phyloP scores from a whole-genome alignment of 37 sponge, comb jelly and placozoan species.

The Eunapius fragilis region DNA sequence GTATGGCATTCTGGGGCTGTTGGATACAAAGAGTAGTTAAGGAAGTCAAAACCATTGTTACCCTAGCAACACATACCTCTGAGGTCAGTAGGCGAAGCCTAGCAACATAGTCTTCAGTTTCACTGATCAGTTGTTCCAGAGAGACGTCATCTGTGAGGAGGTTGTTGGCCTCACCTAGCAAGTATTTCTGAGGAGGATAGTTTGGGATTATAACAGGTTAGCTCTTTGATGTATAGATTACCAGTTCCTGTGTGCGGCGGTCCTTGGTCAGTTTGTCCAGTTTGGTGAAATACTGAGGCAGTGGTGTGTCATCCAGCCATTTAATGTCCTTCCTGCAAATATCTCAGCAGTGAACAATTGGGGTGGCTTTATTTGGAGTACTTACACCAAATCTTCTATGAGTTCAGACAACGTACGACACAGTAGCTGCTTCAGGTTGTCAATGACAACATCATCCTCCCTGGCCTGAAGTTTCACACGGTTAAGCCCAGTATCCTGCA shows the following conservation, averaged over 20 bases:
- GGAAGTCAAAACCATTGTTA: not conserved
- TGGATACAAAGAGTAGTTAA: not conserved
- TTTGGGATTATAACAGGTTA: not conserved
- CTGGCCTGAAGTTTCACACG: not conserved
- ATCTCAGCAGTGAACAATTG: too few relatives aligned
- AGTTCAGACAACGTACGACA: not conserved
- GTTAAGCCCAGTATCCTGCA: not conserved
- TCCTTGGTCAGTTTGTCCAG: constrained; percentile 74
- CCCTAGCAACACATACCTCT: constrained; percentile 71
- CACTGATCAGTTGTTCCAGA: constrained; percentile 60
- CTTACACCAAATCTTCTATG: not conserved
- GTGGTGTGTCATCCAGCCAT: constrained; percentile 30
- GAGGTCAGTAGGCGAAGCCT: constrained; percentile 68
- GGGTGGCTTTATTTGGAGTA: not conserved
- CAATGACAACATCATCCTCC: not conserved
- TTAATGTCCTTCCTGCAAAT: constrained; percentile 53
- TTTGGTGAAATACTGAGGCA: constrained; percentile 30
- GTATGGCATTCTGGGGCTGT: constrained; percentile 72
- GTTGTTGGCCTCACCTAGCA: constrained; percentile 20
- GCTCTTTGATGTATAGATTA: not conserved
- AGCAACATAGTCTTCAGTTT: constrained; percentile 66
- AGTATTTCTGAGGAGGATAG: not conserved
- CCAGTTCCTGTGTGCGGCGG: constrained; percentile 62
- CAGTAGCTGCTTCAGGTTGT: not conserved
- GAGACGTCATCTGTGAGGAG: not conserved